A percentile compares a stretch with the other conserved stretches of the same genome.
These are phyloP conservation scores for Rhamnusium bicolor DNA, from an alignment of 2,888 invertebrate species.

Conservation along the genomic window DNA sequence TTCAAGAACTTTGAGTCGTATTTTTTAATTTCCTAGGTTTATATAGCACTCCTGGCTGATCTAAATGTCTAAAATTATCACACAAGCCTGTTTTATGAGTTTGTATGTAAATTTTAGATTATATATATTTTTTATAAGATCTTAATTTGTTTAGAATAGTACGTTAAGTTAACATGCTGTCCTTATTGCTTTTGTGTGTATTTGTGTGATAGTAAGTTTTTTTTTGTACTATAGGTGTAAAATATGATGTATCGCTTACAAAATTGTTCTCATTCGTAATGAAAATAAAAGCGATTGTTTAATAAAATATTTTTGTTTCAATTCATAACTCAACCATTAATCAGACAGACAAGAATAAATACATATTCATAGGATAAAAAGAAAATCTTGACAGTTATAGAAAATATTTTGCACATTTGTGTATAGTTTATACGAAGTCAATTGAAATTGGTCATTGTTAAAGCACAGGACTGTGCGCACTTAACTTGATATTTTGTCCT, in stretches of 20 bases:
- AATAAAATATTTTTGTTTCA: conserved; percentile 43
- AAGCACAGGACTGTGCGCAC: too few species aligned
- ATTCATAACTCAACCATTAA: not conserved
- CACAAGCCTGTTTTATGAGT: conserved; percentile 20
- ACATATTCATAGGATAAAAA: too few species aligned
- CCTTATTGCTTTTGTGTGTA: conserved; percentile 69
- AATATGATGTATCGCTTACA: conserved; percentile 73
- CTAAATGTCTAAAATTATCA: conserved; percentile 14
- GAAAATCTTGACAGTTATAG: too few species aligned
- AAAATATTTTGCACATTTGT: too few species aligned
- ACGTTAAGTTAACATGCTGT: conserved; percentile 60
- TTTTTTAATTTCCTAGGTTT: conserved; percentile 22
- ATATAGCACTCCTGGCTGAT: conserved; percentile 15
- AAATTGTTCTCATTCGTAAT: conserved; percentile 53
- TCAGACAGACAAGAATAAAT: too few species aligned
- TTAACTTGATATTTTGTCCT: too few species aligned
- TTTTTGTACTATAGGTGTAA: conserved; percentile 78
- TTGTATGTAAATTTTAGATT: conserved; percentile 34
- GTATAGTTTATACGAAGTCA: too few species aligned
- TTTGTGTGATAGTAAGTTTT: conserved; percentile 71
- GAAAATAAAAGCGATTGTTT: conserved; percentile 58
- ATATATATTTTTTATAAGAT: conserved; percentile 36
- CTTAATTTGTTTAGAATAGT: conserved; percentile 45
- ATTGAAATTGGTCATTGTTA: too few species aligned
- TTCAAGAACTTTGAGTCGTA: not conserved